phyloP scores from a whole-genome alignment of 2,113 vertebrate species.

The Onychostruthus taczanowskii region DNA sequence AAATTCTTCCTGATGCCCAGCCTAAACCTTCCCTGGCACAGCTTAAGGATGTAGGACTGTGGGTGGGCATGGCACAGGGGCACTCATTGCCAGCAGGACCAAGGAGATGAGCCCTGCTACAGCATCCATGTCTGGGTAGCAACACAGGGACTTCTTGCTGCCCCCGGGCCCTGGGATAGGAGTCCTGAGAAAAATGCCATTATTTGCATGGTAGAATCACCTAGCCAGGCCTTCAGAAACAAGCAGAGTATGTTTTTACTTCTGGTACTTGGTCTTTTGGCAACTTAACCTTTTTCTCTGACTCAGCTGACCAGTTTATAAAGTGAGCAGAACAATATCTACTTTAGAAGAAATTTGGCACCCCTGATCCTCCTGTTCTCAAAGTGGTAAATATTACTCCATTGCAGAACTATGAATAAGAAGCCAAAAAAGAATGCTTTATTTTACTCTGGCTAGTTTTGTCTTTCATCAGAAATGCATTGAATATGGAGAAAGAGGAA shows the following conservation, averaged over 20 bases:
- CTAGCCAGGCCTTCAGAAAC: background rate
- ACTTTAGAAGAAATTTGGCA: background rate
- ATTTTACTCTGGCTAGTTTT: background rate
- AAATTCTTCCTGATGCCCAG: background rate
- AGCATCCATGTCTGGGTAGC: rapidly evolving
- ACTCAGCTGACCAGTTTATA: background rate
- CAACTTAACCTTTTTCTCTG: background rate
- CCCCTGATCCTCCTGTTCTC: background rate
- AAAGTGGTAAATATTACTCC: background rate
- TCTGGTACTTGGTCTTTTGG: background rate
- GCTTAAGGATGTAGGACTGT: background rate
- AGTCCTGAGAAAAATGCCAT: background rate
- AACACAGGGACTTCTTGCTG: background rate
- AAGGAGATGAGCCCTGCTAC: background rate
- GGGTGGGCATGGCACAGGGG: background rate
- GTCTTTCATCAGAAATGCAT: background rate
- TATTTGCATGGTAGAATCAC: background rate
- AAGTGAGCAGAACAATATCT: background rate
- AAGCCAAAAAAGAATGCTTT: background rate
- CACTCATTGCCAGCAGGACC: background rate
- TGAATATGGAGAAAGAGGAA: background rate
- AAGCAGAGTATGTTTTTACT: background rate
- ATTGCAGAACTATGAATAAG: background rate
- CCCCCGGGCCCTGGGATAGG: background rate
- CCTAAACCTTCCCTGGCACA: background rate